Base-by-base conservation (phyloP, 2,888 invertebrate genomes). In the Metacarcinus magister region DNA sequence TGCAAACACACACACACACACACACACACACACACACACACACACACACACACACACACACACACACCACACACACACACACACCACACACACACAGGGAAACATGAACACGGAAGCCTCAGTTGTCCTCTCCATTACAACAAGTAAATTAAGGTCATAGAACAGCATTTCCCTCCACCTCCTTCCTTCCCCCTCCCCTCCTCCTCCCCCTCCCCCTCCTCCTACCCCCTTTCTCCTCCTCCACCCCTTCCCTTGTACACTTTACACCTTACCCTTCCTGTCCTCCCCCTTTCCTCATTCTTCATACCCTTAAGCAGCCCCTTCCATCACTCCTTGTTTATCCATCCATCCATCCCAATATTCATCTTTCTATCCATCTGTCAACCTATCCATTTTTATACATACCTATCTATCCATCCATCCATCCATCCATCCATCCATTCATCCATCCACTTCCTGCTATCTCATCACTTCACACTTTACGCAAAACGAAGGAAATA, bases 31-130 rank as follows among this genome's bases (percentile, higher is more conserved):
- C 67, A 67, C 67, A 67, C 67, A 67, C 67, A 67, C 67, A 67
- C 67, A 67, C 67, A 67, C 67, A 67, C 67, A 67, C n/a, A 67
- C 67, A 67, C 67, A 67, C 67, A 67, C 67, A 67, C 67, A 67
- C 23, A 16, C 16, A 23, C 1, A 23, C 16, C 10, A 60, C 60
- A 60, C 60, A 10, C n/a, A 16, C 67, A 67, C 67, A 10, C 19
- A 10, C 67, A 67, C 67, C 67, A 67, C 67, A n/a, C n/a, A 48
- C 48, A 48, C 5, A 48, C 48, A 48, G 48, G 48, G 48, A 48
- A 48, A 48, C 67, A 67, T 2, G 4, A 19, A 10, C 67, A 19
- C 67, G 67, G 67, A 67, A 67, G 67, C 67, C 67, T 67, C 67
- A 67, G 19, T 67, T 19, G n/a, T n/a, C 67, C 67, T 67, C 67